Evolutionary conservation across 2,113 vertebrate genomes (phyloP), one percentile per base, ranked within the genome.

Genomic region (Ophiodon elongatus): DNA sequence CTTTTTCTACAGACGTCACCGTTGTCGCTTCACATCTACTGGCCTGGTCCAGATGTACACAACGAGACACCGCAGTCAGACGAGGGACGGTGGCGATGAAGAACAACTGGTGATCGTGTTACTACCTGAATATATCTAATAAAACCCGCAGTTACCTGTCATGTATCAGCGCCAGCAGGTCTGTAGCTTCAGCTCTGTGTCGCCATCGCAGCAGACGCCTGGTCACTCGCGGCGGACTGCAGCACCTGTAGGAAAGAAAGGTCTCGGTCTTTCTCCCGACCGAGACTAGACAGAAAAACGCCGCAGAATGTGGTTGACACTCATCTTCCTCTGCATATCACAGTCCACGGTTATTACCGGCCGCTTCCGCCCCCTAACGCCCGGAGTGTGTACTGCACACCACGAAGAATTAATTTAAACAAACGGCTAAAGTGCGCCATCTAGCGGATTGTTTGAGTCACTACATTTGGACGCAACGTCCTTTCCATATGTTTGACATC

Each of bases 131-230:
- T 10, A n/a, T n/a, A n/a, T n/a, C n/a, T n/a, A n/a, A n/a, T n/a
- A n/a, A n/a, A n/a, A n/a, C n/a, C n/a, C n/a, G n/a, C n/a, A n/a
- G 82, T 80, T 91, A 94, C 93, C 90, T 89, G 89, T 94, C 89
- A 87, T 87, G 69, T 80, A 88, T 54, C 67, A 73, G 70, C 86
- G 83, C 27, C 74, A 15, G 68, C 31, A 52, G 73, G 79, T 77
- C 1, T 56, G 69, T 65, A 4, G 35, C 54, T 85, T 93, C 87
- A 93, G 83, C 90, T 86, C 74, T 56, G 82, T 27, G 41, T 85
- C 62, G 73, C 73, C 93, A 94, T 93, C n/a, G 81, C 91, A 79
- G 74, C 83, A 80, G 37, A 85, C 47, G 57, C 25, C 76, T 68
- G 41, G 50, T 76, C 73, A 75, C 73, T 52, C 27, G 64, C 50